Evolutionary conservation across 2,888 invertebrate genomes (phyloP), one percentile per base, ranked within the genome.

Genomic region (Pocota personata): DNA sequence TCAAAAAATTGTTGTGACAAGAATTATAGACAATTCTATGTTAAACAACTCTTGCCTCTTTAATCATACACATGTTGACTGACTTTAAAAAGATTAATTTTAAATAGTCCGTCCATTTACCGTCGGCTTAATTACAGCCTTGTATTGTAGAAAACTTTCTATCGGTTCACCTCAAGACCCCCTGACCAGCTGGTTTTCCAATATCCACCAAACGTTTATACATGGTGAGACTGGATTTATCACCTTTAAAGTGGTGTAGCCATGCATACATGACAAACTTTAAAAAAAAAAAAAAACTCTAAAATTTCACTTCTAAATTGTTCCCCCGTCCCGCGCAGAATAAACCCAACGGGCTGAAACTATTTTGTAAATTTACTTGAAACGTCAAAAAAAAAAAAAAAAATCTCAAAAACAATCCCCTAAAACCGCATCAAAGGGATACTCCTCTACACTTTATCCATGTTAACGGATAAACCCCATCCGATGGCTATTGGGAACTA

Each of bases 361-460:
- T 71, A 71, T 57, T 75, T 32, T 66, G 46, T 62, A 37, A 67
- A 75, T 24, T 55, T 60, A 60, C 19, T 67, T 55, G 10, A 16
- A 64, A 57, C 16, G 2, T n/a, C 30, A 57, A 46, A 57, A 58
- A 66, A 57, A 50, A 19, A 40, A 57, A 46, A 57, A 58, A 66
- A 57, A 50, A 19, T 48, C 43, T 37, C 48, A 52, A 52, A 71
- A 66, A 50, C 14, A 46, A 62, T 62, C 24, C 30, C 8, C 30
- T 10, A 46, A 32, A 77, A 72, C 72, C 82, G 52, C 82, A 83
- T 83, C 82, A 83, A 83, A 83, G 71, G 58, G 52, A 55, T 78
- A 66, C 16, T 48, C 50, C 24, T 7, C 30, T 30, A 21, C 46
- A 60, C 30, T 19, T 12, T 19, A 1, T 7, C 52, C 55, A 57